Base-by-base conservation (phyloP, 2,797 vertebrate genomes). In the Chelidonichthys spinosus region DNA sequence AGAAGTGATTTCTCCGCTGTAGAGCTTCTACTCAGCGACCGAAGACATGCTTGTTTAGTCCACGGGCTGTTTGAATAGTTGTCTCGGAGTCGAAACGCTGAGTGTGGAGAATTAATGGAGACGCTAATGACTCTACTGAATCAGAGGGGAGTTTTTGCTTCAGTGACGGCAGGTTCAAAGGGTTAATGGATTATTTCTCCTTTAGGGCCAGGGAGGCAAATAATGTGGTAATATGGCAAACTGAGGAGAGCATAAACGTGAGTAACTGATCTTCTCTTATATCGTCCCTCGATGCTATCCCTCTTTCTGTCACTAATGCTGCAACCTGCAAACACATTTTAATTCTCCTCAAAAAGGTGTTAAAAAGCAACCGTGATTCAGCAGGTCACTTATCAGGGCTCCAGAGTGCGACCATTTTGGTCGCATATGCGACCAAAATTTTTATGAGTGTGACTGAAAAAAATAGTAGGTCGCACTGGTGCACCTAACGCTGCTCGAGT, bases 131-230 rank as follows among this genome's bases (percentile, higher is more conserved):
- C 73, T 68, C 74, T 3, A 33, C 70, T 75, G 82, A 80, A 74
- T 73, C 75, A 62, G 37, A 80, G 40, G 4, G 58, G 61, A 74
- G 52, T 43, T 13, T 43, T 9, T 43, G 80, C 69, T 74, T 54
- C 73, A 43, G 33, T 17, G 69, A 72, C 84, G 66, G 53, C 61
- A 56, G 78, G 83, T 81, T 84, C 74, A 69, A 74, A 66, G 66
- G 69, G 83, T 78, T 81, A 81, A 83, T 82, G 71, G 76, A 55
- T 72, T 36, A 61, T 74, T 83, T 59, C 73, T 66, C 39, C 66
- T 76, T 66, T 1, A 63, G 64, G 59, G 39, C 77, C 58, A 64
- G 10, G 40, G n/a, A 49, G 14, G 18, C 25, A 25, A 25, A 25
- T 25, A 25, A 25, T 25, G 25, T 25, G 25, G 25, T 25, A 25